phyloP scores from a whole-genome alignment of 2,888 invertebrate genomes.

The Carcina quercana region DNA sequence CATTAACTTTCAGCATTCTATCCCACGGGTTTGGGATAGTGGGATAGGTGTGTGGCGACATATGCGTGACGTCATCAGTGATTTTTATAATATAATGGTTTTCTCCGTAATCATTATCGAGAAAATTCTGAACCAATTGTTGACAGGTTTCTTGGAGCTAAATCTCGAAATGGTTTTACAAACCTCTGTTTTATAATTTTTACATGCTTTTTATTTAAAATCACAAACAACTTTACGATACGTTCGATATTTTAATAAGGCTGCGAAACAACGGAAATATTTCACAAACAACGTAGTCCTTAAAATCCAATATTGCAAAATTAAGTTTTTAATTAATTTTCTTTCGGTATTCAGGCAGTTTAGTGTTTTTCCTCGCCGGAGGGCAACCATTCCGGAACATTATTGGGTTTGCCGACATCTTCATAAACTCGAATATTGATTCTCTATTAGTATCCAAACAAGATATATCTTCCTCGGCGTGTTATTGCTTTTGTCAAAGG shows the following conservation, averaged over 20 bases:
- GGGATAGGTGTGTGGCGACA: too few relatives aligned
- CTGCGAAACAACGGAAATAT: conserved; percentile 22
- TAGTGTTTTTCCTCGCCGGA: conserved; percentile 35
- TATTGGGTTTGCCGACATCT: conserved; percentile 33
- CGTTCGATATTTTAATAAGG: conserved; percentile 26
- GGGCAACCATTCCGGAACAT: conserved; percentile 29
- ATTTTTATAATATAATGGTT: too few relatives aligned
- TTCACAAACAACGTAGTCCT: conserved; percentile 32
- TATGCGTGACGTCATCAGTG: too few relatives aligned
- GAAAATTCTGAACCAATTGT: too few relatives aligned
- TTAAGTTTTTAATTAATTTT: conserved; percentile 64
- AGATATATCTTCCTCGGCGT: conserved; percentile 17
- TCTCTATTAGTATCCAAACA: conserved; percentile 15
- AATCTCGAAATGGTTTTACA: too few relatives aligned
- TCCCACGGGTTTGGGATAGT: too few relatives aligned
- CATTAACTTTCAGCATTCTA: too few relatives aligned
- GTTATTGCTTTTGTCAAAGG: conserved; percentile 25
- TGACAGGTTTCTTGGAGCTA: too few relatives aligned
- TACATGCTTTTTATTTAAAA: too few relatives aligned
- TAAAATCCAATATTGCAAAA: conserved; percentile 50
- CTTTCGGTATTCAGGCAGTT: conserved; percentile 42
- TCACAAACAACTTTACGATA: too few relatives aligned
- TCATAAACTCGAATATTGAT: conserved; percentile 30
- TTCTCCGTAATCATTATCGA: too few relatives aligned
- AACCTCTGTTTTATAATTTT: too few relatives aligned